Base-by-base conservation (phyloP, 2,797 vertebrate genomes). In the Acestrorhynchus altus region DNA sequence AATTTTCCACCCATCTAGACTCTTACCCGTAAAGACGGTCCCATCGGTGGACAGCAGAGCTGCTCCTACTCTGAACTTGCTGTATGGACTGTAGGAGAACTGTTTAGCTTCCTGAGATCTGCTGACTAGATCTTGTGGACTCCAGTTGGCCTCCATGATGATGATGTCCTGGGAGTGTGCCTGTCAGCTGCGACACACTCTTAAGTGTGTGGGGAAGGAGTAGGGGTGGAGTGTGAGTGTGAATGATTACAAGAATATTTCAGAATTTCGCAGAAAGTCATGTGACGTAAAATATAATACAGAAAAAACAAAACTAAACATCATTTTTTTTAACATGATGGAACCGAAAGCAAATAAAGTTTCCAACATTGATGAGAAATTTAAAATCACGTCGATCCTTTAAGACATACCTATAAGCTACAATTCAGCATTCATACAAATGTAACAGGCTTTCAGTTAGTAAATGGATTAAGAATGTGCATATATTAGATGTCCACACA, bases 11-110 rank as follows among this genome's bases (percentile, higher is more conserved):
- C n/a, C n/a, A n/a, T n/a, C n/a, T n/a, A n/a, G n/a, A n/a, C n/a
- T n/a, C n/a, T n/a, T n/a, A 95, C 94, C 94, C 0, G 91, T 93
- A 86, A 93, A 94, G 76, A 96, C 86, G 49, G 79, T 89, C 22
- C 94, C 95, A 0, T 92, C 59, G 0, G 56, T 0, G 0, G 93
- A 90, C 76, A 95, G 90, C 28, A 96, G 85, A 0, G 95, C 95
- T 0, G 94, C 95, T 0, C 95, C 95, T 40, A 96, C 94, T 0
- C 90, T 92, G 89, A 95, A 96, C 13, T 46, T 89, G 82, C 95
- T 96, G 89, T 96, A 96, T 42, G 95, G 94, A 76, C 93, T 94
- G 72, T 96, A 93, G 0, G 95, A 92, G 0, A 82, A 85, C 6
- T 71, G 78, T 86, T 93, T 95, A 63, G 95, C 95, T 65, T 94